Evolutionary conservation across 1,140 invertebrate genomes (phyloP), one percentile per base, ranked within the genome.

Genomic region (Metopolophium dirhodum): DNA sequence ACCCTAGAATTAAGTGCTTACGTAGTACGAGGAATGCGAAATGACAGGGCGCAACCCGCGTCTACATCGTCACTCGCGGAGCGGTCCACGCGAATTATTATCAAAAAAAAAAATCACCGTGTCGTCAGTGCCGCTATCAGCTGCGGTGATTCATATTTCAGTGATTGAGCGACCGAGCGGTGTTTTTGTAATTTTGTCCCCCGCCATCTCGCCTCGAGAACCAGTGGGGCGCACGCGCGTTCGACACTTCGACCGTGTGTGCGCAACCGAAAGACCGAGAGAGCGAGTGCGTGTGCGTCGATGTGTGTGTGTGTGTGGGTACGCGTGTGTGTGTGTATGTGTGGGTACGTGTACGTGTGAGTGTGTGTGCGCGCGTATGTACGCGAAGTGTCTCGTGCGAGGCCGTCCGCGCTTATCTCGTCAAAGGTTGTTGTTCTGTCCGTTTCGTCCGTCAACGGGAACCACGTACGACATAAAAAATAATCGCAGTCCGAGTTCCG

Each of bases 391-490:
- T 83, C 41, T 49, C 54, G 57, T 51, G 90, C 68, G 90, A 83
- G 77, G 45, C 91, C 68, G 47, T 92, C 68, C 68, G 68, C 77
- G 47, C 68, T 77, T 92, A 77, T 92, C 77, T 92, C 77, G 68
- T 82, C 90, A 91, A 91, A 91, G 90, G 90, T 91, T 83, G 91
- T 91, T 83, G 47, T 49, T 45, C 82, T 51, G 37, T 91, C 61
- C 35, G 86, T 86, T 45, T 85, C 41, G 83, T 86, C 37, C 85
- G 11, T 47, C 85, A 41, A 47, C 45, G 14, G 30, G 14, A 47
- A 86, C 11, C 26, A n/a, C n/a, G 45, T 30, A 30, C 41, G 23
- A 86, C 26, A 86, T 7, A 23, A 14, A 14, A 41, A 47, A 47
- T 86, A 86, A n/a, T 88, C n/a, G 20, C 47, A n/a, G 41, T 86